A percentile compares a stretch with the other conserved stretches of the same genome.
These are phyloP conservation scores for Eupithecia pulchellata DNA, from an alignment of 2,888 invertebrate species.

Conservation along the genomic window DNA sequence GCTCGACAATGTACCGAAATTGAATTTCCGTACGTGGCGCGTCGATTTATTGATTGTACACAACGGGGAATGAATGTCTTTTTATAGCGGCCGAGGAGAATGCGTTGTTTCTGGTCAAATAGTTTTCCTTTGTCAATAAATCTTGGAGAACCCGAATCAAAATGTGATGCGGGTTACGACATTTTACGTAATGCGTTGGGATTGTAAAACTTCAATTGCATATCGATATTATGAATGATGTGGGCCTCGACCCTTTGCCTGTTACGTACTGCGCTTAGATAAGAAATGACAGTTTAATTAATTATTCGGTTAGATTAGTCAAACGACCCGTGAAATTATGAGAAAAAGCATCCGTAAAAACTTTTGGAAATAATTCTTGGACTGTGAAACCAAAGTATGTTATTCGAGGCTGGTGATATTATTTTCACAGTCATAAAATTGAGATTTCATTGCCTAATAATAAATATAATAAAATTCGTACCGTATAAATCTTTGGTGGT, in stretches of 20 bases:
- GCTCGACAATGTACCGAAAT: conserved; percentile 63
- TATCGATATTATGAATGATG: conserved; percentile 54
- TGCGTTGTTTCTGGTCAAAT: conserved; percentile 49
- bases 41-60: conserved; percentile 62
- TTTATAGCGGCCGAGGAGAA: conserved; percentile 54
- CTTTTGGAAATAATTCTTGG: conserved; percentile 7
- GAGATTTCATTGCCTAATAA: conserved; percentile 3
- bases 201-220: conserved; percentile 59
- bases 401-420: not conserved
- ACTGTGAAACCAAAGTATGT: conserved; percentile 2
- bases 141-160: conserved; percentile 48
- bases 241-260: conserved; percentile 47
- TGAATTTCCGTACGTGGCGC: conserved; percentile 65
- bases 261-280: conserved; percentile 60
- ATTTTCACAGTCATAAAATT: conserved; percentile 4
- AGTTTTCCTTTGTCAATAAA: conserved; percentile 40
- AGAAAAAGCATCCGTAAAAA: conserved; percentile 18
- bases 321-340: conserved; percentile 34
- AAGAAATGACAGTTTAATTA: conserved; percentile 57
- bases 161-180: conserved; percentile 57
- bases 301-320: conserved; percentile 29
- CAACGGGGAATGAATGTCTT: conserved; percentile 55
- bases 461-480: conserved; percentile 2
- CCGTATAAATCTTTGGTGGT: not conserved
- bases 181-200: conserved; percentile 49